Base-by-base conservation (phyloP, 1,140 invertebrate genomes). In the Streblospio benedicti region DNA sequence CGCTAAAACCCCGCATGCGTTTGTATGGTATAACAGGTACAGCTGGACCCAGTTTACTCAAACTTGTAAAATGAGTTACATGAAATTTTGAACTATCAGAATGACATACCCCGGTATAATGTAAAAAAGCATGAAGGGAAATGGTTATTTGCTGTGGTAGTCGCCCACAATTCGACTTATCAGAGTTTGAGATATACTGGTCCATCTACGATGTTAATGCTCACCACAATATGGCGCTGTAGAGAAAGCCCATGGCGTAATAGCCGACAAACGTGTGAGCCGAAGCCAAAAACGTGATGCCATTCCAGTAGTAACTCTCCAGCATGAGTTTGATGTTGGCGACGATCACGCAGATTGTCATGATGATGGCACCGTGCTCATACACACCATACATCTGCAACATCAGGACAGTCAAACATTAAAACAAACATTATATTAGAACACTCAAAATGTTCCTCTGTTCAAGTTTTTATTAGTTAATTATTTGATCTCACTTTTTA, bases 221-320 rank as follows among this genome's bases (percentile, higher is more conserved):
- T 76, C 75, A 58, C 67, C 59, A 68, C 3, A 67, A 38, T 27
- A 85, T 61, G 12, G 80, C 67, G 14, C 84, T 84, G 71, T 86
- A 87, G 4, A 81, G 41, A 6, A 83, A 65, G 12, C 83, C 81
- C 45, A 83, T 76, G n/a, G 67, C 49, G 1, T 86, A 69, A 65
- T 86, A 87, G 9, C 76, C 67, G 1, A 85, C 28, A 63, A 86
- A 75, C 0, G 86, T 86, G 18, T 84, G 63, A 3, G 83, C 12
- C 1, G 85, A 69, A 23, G 82, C 81, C 0, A 76, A 57, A 12
- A 86, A 73, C 62, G 86, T 84, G 30, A 82, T 74, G 51, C 78
- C 63, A 1, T 83, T 85, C 67, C 86, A 83, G 71, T 85, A 86
- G 51, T 81, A 81, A 30, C 85, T 83, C 60, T 84, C 79, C 23